Base-by-base conservation (phyloP, 2,113 vertebrate species). In the Pollachius pollachius region DNA sequence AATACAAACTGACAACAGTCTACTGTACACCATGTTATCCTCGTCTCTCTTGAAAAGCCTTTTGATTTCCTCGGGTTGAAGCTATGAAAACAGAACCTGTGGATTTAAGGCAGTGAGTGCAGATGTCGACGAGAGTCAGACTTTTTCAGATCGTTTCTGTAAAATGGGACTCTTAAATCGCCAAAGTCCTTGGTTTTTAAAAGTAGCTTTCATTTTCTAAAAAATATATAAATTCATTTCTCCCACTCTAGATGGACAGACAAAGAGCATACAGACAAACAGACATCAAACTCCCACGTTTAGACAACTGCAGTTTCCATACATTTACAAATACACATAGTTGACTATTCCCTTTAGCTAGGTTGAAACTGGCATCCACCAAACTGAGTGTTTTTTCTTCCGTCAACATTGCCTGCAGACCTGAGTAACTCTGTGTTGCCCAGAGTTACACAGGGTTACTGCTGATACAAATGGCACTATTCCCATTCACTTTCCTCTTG, bases 101-200 rank as follows among this genome's bases (percentile, higher is more conserved):
- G 92, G 91, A 88, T 92, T 97, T 97, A 98, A 98, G 96, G 96
- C 96, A 97, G 96, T 95, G 96, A 95, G 95, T 94, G 88, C 87
- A 90, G 84, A 88, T 85, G 83, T 87, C 65, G 76, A 84, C 86
- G 86, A 75, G 11, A 83, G 81, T 86, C 78, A 69, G 78, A 89
- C 83, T 81, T 81, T 71, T 69, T 81, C 74, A 83, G 75, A 85
- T 86, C 23, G 59, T 75, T 81, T 79, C 77, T 79, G 66, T 65
- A 76, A 70, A 78, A 67, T 75, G 69, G 75, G 84, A 89, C 81
- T 83, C 74, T 72, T 77, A 73, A 83, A 80, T 75, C 81, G 83
- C 82, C 84, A 74, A 81, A 83, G 81, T 86, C 84, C 69, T 69
- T 76, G 72, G 75, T 75, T 78, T 73, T 64, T 70, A 83, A 79